A percentile compares a stretch with the other conserved stretches of the same genome.
Evolutionary conservation across 2,113 vertebrate genomes (phyloP).

Genomic region (Indri indri): DNA sequence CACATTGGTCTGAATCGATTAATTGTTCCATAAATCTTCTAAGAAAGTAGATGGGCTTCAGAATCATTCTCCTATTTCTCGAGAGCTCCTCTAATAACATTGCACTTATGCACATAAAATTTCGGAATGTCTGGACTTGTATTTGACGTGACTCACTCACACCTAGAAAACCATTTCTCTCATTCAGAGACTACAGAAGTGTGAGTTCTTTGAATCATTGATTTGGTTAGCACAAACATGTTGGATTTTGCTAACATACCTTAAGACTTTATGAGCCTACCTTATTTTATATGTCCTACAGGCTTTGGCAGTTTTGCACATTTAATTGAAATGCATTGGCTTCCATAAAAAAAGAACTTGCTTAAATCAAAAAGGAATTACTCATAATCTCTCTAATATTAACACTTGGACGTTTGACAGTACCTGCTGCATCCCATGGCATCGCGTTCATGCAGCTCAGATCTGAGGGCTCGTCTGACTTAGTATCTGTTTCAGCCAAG

Average conservation of each 20-base stretch:
- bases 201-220: constrained; percentile 79
- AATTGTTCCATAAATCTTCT: constrained; percentile 75
- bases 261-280: constrained; percentile 80
- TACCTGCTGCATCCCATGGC: neutral
- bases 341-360: constrained; percentile 55
- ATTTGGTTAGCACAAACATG: constrained; percentile 81
- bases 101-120: constrained; percentile 71
- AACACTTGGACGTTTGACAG: constrained; percentile 51
- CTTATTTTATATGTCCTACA: constrained; percentile 79
- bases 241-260: constrained; percentile 81
- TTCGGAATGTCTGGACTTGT: constrained; percentile 75
- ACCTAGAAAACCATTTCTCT: constrained; percentile 82
- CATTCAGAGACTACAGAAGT: constrained; percentile 77
- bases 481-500: constrained; percentile 29
- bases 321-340: constrained; percentile 75
- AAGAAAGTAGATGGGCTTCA: constrained; percentile 60
- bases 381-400: constrained; percentile 73
- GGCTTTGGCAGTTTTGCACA: constrained; percentile 74
- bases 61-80: constrained; percentile 15
- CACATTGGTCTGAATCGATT: constrained; percentile 69
- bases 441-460: constrained; percentile 5
- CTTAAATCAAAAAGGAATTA: constrained; percentile 77
- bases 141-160: constrained; percentile 82
- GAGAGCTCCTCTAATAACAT: constrained; percentile 61
- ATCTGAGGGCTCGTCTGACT: constrained; percentile 8